Conservation (phyloP, 2,113 vertebrate species). For the Pelodiscus sinensis region DNA sequence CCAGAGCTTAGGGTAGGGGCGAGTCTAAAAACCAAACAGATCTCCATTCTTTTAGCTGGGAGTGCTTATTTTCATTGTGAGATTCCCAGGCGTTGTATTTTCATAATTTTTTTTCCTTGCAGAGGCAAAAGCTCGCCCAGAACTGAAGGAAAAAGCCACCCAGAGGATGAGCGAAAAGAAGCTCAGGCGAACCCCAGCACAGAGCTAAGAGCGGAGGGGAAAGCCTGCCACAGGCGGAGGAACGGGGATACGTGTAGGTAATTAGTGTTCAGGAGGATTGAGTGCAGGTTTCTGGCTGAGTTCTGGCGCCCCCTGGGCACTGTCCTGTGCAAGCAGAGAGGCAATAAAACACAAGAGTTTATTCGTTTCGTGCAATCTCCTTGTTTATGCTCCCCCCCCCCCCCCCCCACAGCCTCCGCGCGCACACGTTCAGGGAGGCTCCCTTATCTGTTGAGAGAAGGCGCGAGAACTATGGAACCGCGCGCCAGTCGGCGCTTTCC, state of each 20-base stretch:
- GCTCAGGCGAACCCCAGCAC: not conserved
- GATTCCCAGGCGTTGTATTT: not conserved
- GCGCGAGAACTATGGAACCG: fast-evolving
- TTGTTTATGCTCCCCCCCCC: fast-evolving
- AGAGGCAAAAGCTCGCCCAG: fast-evolving
- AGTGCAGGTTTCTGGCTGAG: not conserved
- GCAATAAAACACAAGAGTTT: not conserved
- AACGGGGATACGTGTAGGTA: not conserved
- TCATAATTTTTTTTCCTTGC: not conserved
- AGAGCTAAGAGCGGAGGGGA: fast-evolving
- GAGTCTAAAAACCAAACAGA: not conserved
- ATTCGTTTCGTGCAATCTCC: fast-evolving
- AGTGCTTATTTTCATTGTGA: not conserved
- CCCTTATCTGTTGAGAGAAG: not conserved
- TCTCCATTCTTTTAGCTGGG: not conserved
- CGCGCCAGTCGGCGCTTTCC: not conserved
- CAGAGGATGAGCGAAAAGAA: fast-evolving
- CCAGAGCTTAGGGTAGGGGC: not conserved
- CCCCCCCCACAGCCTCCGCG: not conserved
- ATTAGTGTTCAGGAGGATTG: fast-evolving
- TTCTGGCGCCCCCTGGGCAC: not conserved
- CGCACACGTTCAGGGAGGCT: not conserved
- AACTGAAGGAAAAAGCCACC: fast-evolving
- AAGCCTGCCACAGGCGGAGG: fast-evolving
- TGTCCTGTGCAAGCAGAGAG: fast-evolving